Conservation (phyloP, 2,797 vertebrate species). For the Mus minutoides region DNA sequence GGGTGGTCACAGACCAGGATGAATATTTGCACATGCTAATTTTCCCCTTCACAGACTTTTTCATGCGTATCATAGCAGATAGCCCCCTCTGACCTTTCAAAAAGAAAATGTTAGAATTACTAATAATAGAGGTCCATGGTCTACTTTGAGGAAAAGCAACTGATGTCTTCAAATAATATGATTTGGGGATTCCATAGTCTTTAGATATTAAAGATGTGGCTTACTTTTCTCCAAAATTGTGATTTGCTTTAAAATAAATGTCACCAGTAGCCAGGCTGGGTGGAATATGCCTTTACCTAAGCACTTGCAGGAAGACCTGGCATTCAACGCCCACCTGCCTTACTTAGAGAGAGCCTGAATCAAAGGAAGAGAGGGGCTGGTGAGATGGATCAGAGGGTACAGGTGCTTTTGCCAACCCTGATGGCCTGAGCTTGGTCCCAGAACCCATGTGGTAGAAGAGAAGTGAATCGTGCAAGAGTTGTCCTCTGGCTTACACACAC, state of each 20-base stretch:
- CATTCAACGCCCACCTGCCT: background rate
- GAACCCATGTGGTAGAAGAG: background rate
- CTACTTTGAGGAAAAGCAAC: constrained; percentile 44
- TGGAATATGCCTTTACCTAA: background rate
- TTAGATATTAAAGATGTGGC: constrained; percentile 51
- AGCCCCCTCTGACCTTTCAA: background rate
- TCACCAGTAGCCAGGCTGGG: background rate
- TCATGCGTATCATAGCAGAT: background rate
- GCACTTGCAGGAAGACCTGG: background rate
- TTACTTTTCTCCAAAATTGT: constrained; percentile 18
- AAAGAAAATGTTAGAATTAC: constrained; percentile 16
- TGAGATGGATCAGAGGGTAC: background rate
- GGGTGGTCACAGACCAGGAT: background rate
- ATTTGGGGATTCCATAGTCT: constrained; percentile 2
- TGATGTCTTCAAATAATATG: background rate
- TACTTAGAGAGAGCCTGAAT: background rate
- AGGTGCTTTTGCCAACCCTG: background rate
- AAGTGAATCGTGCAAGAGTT: background rate
- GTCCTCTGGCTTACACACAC: background rate
- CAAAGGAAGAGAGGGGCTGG: background rate
- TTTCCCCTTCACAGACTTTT: background rate
- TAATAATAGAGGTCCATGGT: background rate
- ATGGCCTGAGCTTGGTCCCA: background rate
- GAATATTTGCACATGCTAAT: background rate
- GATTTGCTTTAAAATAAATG: constrained; percentile 30